A percentile compares a stretch with the other conserved stretches of the same genome.
phyloP scores from a whole-genome alignment of 2,797 vertebrate species.

The Iguana delicatissima region DNA sequence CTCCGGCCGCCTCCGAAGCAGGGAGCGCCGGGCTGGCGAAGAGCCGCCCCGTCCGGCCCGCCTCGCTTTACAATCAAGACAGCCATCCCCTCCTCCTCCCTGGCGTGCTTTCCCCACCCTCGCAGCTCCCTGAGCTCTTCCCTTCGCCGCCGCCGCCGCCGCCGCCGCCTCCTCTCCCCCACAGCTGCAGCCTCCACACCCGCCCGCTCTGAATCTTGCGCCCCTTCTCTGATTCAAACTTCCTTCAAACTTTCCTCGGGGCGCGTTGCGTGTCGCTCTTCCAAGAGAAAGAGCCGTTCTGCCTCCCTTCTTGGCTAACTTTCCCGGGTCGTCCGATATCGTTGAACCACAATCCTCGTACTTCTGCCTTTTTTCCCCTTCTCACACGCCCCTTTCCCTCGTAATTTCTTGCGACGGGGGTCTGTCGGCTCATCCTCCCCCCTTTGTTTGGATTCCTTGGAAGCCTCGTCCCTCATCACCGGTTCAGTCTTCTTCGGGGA shows the following conservation, averaged over 20 bases:
- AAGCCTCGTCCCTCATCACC: slow-evolving; percentile 31
- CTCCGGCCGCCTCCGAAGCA: background rate
- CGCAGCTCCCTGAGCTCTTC: slow-evolving; percentile 46
- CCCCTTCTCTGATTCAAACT: slow-evolving; percentile 10
- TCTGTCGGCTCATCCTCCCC: background rate
- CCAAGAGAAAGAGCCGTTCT: background rate
- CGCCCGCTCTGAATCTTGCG: slow-evolving; percentile 23
- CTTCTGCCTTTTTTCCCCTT: background rate
- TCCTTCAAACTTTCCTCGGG: slow-evolving; percentile 24
- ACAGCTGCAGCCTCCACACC: background rate
- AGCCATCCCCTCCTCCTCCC: slow-evolving; percentile 30
- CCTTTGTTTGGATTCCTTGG: background rate
- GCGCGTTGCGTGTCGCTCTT: background rate
- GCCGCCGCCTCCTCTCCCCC: slow-evolving; percentile 25
- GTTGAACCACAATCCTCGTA: too few species aligned
- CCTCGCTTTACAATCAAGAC: slow-evolving; percentile 30
- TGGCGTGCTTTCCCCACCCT: slow-evolving; percentile 34
- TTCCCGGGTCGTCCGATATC: background rate
- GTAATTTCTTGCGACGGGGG: background rate
- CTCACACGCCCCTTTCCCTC: background rate
- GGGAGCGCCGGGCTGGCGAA: too few species aligned
- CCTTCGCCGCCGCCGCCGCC: slow-evolving; percentile 21
- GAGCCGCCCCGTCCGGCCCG: slow-evolving; percentile 16
- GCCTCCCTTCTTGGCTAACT: background rate
- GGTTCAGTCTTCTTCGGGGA: background rate